Base-by-base conservation (phyloP, 2,888 invertebrate genomes). In the Metalampra italica region DNA sequence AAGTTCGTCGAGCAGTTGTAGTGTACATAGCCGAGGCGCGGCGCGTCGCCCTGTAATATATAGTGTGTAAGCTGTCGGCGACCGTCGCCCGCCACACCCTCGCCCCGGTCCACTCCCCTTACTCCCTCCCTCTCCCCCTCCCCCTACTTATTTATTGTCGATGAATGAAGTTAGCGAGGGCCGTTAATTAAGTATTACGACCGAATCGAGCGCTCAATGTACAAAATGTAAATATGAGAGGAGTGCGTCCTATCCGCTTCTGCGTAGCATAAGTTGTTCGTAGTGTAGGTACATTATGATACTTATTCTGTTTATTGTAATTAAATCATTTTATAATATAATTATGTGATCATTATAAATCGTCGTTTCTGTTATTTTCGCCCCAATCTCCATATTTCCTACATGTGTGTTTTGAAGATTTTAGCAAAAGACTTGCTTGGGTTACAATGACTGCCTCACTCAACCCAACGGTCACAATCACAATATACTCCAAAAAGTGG, bases 1-100 rank as follows among this genome's bases (percentile, higher is more conserved):
- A 97, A 97, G 90, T 97, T 96, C 91, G 97, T 97, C 77, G 98
- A 98, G 91, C 95, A 96, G 90, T 95, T 96, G 93, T 96, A 96
- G 95, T 95, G 93, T 82, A 86, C 72, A 82, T 82, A 77, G 68
- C 66, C 56, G 50, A 52, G 61, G 62, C 72, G 71, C 69, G 69
- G 63, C 62, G 64, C 62, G 63, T 59, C 64, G 66, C 64, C 68
- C 57, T 82, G 82, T 84, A 78, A 62, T 62, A 82, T 81, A 79
- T 81, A 78, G 59, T 38, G 22, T 7, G 47, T 75, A 75, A 57
- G 51, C 47, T 40, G 14, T 45, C 60, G 69, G 70, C 64, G 65
- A 72, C 64, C 68, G 45, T 46, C 52, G 46, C 50, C 53, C 55
- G 55, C 53, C 51, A 63, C 68, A 54, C 49, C 54, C n/a, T n/a